Percentiles rank a stretch among this genome's conserved stretches.
These are phyloP conservation scores for Drosophila recens DNA, from an alignment of 2,888 invertebrate species.

Conservation along the genomic window DNA sequence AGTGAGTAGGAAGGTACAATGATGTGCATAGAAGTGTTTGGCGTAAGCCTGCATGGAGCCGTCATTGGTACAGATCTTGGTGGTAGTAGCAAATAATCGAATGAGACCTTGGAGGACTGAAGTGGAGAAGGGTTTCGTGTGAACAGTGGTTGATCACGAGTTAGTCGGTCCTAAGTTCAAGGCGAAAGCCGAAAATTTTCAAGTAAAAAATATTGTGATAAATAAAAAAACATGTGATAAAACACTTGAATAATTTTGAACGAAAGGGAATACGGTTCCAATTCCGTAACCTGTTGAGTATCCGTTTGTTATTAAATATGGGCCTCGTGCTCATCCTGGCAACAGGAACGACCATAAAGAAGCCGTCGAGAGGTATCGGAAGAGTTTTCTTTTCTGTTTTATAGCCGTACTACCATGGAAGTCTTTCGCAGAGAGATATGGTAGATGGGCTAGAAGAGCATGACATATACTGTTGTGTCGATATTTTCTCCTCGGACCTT, in stretches of 20 bases:
- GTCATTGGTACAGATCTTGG: constrained; percentile 86
- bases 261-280: constrained; percentile 87
- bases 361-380: too few relatives aligned
- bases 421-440: too few relatives aligned
- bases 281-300: constrained; percentile 85
- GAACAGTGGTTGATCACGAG: constrained; percentile 87
- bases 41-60: constrained; percentile 86
- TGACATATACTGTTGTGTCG: too few relatives aligned
- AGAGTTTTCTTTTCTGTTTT: too few relatives aligned
- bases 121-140: constrained; percentile 88
- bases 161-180: constrained; percentile 87
- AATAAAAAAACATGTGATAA: neutral
- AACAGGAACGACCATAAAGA: constrained; percentile 83
- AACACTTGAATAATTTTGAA: constrained; percentile 35
- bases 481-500: too few relatives aligned
- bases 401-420: too few relatives aligned
- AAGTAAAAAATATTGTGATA: constrained; percentile 17
- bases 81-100: constrained; percentile 91
- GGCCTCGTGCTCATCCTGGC: constrained; percentile 85
- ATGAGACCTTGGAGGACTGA: constrained; percentile 88
- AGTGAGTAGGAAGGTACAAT: constrained; percentile 88
- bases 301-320: constrained; percentile 83
- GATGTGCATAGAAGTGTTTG: constrained; percentile 88
- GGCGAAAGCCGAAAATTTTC: constrained; percentile 86
- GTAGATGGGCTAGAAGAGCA: too few relatives aligned